Conservation (phyloP, 2,113 vertebrate species). For the Sclerurus mexicanus region DNA sequence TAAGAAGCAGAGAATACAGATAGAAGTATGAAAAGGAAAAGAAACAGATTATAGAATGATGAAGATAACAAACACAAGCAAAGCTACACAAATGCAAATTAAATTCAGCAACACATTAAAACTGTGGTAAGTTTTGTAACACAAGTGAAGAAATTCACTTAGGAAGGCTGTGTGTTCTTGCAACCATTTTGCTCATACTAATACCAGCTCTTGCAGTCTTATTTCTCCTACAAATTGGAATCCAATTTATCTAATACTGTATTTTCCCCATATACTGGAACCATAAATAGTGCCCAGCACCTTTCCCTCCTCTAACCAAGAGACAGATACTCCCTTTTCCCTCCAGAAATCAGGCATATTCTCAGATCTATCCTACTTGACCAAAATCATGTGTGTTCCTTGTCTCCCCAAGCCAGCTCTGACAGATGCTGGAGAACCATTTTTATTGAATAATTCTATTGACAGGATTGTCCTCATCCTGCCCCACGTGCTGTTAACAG, state of each 20-base stretch:
- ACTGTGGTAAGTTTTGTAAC: background rate
- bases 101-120: background rate
- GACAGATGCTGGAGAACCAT: background rate
- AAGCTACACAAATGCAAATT: background rate
- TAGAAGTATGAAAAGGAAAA: background rate
- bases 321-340: background rate
- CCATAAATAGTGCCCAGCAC: background rate
- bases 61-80: background rate
- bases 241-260: fast-evolving
- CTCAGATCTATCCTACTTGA: background rate
- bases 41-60: background rate
- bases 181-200: background rate
- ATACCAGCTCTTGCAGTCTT: background rate
- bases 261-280: background rate
- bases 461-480: background rate
- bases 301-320: background rate
- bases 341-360: background rate
- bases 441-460: background rate
- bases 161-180: background rate
- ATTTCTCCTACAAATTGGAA: background rate
- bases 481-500: background rate
- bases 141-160: fast-evolving
- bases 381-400: background rate
- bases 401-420: background rate
- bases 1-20: background rate